Conservation (phyloP, 2,797 vertebrate species). For the Monodelphis domestica region DNA sequence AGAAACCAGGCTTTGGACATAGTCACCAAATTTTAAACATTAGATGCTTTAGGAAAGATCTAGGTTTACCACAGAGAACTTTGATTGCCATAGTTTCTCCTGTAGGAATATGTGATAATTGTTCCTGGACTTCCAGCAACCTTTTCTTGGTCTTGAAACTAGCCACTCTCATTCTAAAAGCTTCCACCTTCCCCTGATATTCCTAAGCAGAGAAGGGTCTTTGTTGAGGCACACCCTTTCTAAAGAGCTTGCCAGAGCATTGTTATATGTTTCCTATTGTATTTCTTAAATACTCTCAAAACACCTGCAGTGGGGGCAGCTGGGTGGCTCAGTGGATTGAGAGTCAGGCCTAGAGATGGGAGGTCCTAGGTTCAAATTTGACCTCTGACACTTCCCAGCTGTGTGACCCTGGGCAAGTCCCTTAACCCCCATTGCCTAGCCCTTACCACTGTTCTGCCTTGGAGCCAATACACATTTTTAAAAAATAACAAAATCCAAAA, state of each 20-base stretch:
- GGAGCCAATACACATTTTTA: too few species aligned
- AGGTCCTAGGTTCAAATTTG: too few species aligned
- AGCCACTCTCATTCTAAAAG: conserved; percentile 11
- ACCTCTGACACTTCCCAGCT: too few species aligned
- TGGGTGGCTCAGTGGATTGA: too few species aligned
- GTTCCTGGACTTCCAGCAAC: neutral
- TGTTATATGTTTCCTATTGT: conserved; percentile 10
- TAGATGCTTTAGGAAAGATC: conserved; percentile 40
- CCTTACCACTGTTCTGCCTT: too few species aligned
- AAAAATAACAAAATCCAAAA: too few species aligned
- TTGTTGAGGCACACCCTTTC: conserved; percentile 59
- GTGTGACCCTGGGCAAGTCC: too few species aligned
- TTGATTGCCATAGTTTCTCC: conserved; percentile 44
- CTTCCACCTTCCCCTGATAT: conserved; percentile 32
- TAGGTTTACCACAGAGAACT: conserved; percentile 10
- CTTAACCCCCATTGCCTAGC: too few species aligned
- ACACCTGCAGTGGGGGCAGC: conserved; percentile 44
- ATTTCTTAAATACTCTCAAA: conserved; percentile 43
- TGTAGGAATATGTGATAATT: conserved; percentile 50
- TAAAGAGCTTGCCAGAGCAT: conserved; percentile 29
- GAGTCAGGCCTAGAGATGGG: too few species aligned
- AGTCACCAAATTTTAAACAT: neutral
- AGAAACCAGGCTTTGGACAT: conserved; percentile 3
- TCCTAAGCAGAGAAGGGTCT: conserved; percentile 6
- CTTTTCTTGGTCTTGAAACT: conserved; percentile 49